phyloP scores from a whole-genome alignment of 2,113 vertebrate genomes.

The Anolis sagrei region DNA sequence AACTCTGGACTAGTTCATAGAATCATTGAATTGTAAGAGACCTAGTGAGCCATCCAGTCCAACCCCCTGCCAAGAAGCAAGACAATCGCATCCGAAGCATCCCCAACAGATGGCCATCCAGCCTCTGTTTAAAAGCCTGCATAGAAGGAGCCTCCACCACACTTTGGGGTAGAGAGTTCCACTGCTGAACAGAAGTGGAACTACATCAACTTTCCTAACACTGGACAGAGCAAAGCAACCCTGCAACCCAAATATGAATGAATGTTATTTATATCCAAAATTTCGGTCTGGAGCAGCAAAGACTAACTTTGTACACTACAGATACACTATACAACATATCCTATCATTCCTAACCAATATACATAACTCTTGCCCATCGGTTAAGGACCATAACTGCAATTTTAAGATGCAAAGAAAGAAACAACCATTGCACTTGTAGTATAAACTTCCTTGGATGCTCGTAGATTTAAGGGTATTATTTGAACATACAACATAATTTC shows the following conservation, averaged over 20 bases:
- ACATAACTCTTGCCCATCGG: background rate
- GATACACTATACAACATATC: background rate
- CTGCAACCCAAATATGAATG: background rate
- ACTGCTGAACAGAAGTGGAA: too few species aligned
- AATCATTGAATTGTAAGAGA: too few species aligned
- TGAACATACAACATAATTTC: background rate
- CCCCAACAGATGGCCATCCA: too few species aligned
- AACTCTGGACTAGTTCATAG: background rate
- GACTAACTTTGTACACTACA: background rate
- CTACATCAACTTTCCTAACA: rapidly evolving
- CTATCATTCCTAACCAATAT: background rate
- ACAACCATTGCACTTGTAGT: background rate
- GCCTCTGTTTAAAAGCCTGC: too few species aligned
- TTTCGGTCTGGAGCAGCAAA: background rate
- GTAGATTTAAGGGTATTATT: background rate
- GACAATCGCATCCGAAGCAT: too few species aligned
- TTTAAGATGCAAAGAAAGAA: background rate
- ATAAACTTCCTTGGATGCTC: too few species aligned
- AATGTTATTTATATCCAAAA: background rate
- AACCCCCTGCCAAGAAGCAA: too few species aligned
- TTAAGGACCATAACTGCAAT: background rate
- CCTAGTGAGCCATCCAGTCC: too few species aligned
- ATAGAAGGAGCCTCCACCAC: too few species aligned
- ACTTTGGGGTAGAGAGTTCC: too few species aligned
- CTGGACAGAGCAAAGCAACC: background rate